Percentiles rank a stretch among this genome's conserved stretches.
Conservation (phyloP, 2,888 invertebrate genomes). For the Meteorus colon region DNA sequence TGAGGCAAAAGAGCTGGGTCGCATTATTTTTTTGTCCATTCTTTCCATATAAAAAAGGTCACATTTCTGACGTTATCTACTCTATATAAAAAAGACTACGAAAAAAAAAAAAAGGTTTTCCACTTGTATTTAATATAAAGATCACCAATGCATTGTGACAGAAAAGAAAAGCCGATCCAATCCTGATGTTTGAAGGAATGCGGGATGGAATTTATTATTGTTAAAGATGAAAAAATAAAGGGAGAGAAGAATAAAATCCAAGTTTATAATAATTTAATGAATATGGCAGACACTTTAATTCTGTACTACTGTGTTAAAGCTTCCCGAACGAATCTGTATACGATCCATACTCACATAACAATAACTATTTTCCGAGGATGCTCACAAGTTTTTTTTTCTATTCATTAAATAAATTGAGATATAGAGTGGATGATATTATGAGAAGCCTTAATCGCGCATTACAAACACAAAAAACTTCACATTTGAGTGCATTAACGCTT, state of each 20-base stretch:
- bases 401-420: conserved; percentile 14
- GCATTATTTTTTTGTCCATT: background rate
- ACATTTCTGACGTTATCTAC: background rate
- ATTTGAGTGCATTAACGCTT: conserved; percentile 12
- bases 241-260: background rate
- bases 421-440: background rate
- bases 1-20: background rate
- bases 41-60: background rate
- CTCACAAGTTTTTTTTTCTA: background rate
- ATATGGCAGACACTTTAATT: background rate
- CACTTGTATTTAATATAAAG: conserved; percentile 3
- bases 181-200: background rate
- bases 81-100: background rate
- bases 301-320: background rate
- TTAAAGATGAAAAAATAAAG: background rate
- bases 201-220: background rate
- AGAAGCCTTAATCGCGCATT: conserved; percentile 8
- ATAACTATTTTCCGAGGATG: background rate
- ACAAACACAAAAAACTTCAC: conserved; percentile 19
- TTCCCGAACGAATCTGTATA: too few species aligned
- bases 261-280: background rate
- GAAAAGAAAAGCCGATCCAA: background rate
- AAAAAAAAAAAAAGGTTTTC: background rate
- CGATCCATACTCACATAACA: too few species aligned
- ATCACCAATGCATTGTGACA: background rate